Evolutionary conservation across 2,797 vertebrate genomes (phyloP), one percentile per base, ranked within the genome.

Genomic region (Neostethus bicornis): DNA sequence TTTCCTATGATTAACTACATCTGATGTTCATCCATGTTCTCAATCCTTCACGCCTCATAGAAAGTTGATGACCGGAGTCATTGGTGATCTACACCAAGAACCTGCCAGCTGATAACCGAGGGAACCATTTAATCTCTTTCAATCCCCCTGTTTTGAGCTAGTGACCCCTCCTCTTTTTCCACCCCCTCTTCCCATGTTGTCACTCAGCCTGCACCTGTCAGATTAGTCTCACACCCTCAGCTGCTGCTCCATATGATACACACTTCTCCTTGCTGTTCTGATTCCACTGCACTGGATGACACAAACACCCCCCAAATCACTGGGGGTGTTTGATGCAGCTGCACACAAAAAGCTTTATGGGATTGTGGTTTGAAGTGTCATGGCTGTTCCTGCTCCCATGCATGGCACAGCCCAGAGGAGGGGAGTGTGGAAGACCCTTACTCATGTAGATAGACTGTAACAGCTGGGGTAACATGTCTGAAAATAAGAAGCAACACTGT

Each of bases 401-500:
- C 14, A 6, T 7, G 20, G 6, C 9, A 43, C 32, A 35, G n/a
- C n/a, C n/a, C n/a, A 64, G 23, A 23, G 38, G 19, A 16, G 26
- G 21, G 46, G 26, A 71, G 51, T 43, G 5, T 67, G 26, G 34
- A 68, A 35, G 79, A 66, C 7, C 58, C 51, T 48, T 57, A 79
- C 66, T 51, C 31, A 28, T 43, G 52, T 47, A 57, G 86, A 91
- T 70, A 50, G 85, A 90, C 59, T 61, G 60, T 51, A 89, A 83
- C 89, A 92, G 91, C 90, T 92, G 89, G 85, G 80, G 70, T 58
- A 70, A 80, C 69, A 76, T 71, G 75, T 65, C 81, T 79, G 66
- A 46, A 73, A 76, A 81, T 75, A 77, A 84, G 65, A 68, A 67
- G 70, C 64, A 51, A 31, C 65, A 69, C 62, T 61, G 72, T 73